A percentile compares a stretch with the other conserved stretches of the same genome.
phyloP scores from a whole-genome alignment of 2,888 invertebrate species.

The Diogma glabrata region DNA sequence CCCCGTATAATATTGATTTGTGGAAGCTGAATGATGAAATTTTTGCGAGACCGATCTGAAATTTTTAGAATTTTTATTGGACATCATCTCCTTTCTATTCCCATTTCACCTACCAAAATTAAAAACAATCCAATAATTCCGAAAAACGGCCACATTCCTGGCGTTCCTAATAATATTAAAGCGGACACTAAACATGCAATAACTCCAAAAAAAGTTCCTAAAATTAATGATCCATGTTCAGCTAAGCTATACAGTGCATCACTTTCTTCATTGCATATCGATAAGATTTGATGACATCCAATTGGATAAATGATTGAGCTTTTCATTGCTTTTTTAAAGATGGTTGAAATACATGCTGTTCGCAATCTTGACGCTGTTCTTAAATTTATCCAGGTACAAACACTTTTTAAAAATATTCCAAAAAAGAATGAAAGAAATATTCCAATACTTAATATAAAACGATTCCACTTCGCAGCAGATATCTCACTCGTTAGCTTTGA shows the following conservation, averaged over 20 bases:
- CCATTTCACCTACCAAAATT: not conserved
- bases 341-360: slow-evolving; percentile 14
- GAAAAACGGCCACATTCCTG: slow-evolving; percentile 14
- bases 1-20: slow-evolving; percentile 11
- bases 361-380: slow-evolving; percentile 14
- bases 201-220: slow-evolving; percentile 13
- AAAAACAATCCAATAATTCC: slow-evolving; percentile 13
- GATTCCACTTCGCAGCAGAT: too few species aligned
- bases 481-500: not conserved
- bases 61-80: not conserved
- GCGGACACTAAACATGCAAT: slow-evolving; percentile 9
- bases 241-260: slow-evolving; percentile 12
- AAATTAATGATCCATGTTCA: slow-evolving; percentile 12
- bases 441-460: not conserved
- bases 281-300: slow-evolving; percentile 10
- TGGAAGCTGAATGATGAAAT: slow-evolving; percentile 10
- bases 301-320: slow-evolving; percentile 15
- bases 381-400: slow-evolving; percentile 16
- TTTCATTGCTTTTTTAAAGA: slow-evolving; percentile 14
- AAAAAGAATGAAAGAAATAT: slow-evolving; percentile 11
- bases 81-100: not conserved
- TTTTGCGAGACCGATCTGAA: slow-evolving; percentile 10
- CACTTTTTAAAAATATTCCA: slow-evolving; percentile 10
- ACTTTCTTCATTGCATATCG: slow-evolving; percentile 12
- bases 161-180: slow-evolving; percentile 7